Conservation (phyloP, 2,797 vertebrate genomes). For the Aythya fuligula region DNA sequence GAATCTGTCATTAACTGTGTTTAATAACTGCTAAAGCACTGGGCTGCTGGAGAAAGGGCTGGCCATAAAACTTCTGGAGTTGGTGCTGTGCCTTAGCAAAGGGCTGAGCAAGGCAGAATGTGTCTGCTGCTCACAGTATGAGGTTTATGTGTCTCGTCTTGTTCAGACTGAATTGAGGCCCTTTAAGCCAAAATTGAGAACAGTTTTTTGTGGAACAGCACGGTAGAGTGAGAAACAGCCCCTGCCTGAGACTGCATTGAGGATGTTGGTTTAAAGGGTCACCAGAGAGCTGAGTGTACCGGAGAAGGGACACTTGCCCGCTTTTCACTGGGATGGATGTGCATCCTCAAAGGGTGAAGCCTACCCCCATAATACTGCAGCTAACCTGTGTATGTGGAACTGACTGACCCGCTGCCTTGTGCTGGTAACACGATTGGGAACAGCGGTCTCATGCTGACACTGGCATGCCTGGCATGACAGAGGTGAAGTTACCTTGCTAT, state of each 20-base stretch:
- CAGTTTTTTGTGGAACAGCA: not conserved
- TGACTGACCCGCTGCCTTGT: not conserved
- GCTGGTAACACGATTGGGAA: not conserved
- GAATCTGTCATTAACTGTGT: conserved; percentile 12
- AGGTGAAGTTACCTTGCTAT: not conserved
- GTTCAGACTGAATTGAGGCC: not conserved
- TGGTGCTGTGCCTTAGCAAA: not conserved
- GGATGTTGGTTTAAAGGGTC: not conserved
- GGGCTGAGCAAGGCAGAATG: not conserved
- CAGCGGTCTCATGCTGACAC: not conserved
- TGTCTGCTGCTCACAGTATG: not conserved
- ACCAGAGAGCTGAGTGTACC: not conserved
- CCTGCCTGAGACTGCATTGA: not conserved
- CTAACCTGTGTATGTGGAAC: not conserved
- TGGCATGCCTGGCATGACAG: not conserved
- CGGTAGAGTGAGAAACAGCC: not conserved
- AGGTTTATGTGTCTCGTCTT: not conserved
- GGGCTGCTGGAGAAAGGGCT: not conserved
- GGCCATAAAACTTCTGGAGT: conserved; percentile 34
- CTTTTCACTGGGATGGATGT: not conserved
- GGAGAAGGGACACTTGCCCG: not conserved
- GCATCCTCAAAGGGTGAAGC: not conserved
- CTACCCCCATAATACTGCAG: not conserved
- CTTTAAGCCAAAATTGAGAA: not conserved
- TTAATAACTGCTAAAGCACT: not conserved